Percentiles rank a stretch among this genome's conserved stretches.
phyloP scores from a whole-genome alignment of 1,140 invertebrate genomes.

The Anastrepha obliqua region DNA sequence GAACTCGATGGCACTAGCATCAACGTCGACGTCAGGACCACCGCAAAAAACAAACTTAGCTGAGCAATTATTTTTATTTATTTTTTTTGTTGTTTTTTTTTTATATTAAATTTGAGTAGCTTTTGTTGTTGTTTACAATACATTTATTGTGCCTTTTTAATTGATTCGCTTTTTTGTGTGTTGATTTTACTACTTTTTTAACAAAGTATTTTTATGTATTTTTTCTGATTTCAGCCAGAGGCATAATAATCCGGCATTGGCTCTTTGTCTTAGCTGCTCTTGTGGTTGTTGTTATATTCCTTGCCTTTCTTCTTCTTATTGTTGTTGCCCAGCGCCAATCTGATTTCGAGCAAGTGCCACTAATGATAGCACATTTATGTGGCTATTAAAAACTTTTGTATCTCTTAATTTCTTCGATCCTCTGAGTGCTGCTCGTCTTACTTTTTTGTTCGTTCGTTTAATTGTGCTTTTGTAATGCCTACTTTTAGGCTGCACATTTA shows the following conservation, averaged over 20 bases:
- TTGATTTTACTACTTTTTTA: too few species aligned
- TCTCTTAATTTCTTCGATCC: too few species aligned
- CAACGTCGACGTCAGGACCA: neutral
- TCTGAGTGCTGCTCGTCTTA: too few species aligned
- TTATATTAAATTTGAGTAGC: neutral
- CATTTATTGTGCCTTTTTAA: neutral
- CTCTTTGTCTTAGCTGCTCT: too few species aligned
- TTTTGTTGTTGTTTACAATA: neutral
- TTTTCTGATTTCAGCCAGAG: too few species aligned
- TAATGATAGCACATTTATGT: neutral
- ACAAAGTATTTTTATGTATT: too few species aligned
- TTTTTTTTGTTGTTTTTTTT: neutral
- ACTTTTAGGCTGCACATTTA: conserved; percentile 19
- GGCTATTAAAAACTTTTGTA: too few species aligned
- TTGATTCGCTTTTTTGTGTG: neutral
- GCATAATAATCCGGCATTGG: too few species aligned
- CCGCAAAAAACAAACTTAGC: neutral
- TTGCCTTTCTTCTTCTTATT: neutral
- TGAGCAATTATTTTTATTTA: neutral
- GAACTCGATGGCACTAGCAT: neutral
- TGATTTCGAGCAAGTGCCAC: neutral
- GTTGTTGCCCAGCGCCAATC: neutral
- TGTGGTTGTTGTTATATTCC: too few species aligned
- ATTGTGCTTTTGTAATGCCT: conserved; percentile 29
- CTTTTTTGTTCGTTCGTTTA: neutral